phyloP scores from a whole-genome alignment of 2,888 invertebrate genomes.

The Eupithecia pulchellata region DNA sequence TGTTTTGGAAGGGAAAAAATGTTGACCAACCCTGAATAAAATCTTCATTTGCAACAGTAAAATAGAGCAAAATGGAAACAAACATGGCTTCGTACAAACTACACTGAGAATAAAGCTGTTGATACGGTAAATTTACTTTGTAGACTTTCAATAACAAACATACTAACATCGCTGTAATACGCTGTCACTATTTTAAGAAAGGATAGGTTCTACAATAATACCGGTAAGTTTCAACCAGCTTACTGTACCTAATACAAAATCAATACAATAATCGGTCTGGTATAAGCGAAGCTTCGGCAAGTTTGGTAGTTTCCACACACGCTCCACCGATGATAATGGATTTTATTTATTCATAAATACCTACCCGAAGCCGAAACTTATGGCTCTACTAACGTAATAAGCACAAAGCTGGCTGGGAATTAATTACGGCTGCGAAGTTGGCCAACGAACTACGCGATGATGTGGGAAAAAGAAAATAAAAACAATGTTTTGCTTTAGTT shows the following conservation, averaged over 20 bases:
- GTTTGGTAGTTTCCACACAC: constrained; percentile 54
- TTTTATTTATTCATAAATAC: constrained; percentile 59
- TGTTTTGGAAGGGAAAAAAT: constrained; percentile 21
- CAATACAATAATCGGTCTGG: constrained; percentile 71
- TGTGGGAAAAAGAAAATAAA: neutral
- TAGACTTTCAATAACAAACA: constrained; percentile 17
- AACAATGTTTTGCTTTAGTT: constrained; percentile 2
- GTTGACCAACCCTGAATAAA: constrained; percentile 29
- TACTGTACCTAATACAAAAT: constrained; percentile 81
- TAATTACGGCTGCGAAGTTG: constrained; percentile 18
- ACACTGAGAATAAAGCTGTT: constrained; percentile 10
- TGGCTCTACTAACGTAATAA: constrained; percentile 29
- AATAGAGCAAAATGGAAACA: constrained; percentile 21
- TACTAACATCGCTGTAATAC: neutral
- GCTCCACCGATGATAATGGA: constrained; percentile 54
- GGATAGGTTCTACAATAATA: constrained; percentile 63
- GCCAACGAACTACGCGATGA: constrained; percentile 1
- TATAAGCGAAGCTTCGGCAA: constrained; percentile 55
- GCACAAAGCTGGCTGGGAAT: constrained; percentile 19
- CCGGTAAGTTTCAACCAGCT: constrained; percentile 65
- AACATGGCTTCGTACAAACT: constrained; percentile 22
- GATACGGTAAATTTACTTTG: constrained; percentile 17
- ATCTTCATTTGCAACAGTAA: constrained; percentile 27
- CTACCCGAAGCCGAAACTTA: constrained; percentile 27
- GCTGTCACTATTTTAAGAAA: constrained; percentile 5